Conservation (phyloP, 2,113 vertebrate species). For the Calonectris borealis region DNA sequence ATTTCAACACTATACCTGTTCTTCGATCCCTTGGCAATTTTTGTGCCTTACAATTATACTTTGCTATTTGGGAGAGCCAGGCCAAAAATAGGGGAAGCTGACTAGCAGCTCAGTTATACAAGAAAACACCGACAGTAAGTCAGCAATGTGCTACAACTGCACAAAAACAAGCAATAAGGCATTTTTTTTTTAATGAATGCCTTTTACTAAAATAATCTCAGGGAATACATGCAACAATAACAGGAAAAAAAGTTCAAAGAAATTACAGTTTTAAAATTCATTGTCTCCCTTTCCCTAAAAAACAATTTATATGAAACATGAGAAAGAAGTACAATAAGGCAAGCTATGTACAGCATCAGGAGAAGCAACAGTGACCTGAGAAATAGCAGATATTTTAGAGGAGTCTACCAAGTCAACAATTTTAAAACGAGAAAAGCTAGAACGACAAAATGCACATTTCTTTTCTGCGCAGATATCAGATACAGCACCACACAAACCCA, state of each 20-base stretch:
- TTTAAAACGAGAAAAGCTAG: background rate
- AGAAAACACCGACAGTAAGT: background rate
- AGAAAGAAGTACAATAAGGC: background rate
- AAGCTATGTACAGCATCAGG: background rate
- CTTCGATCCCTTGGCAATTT: background rate
- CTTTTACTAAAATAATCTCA: background rate
- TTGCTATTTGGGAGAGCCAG: background rate
- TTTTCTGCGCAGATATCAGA: background rate
- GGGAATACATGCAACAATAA: background rate
- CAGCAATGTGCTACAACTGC: background rate
- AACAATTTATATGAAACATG: background rate
- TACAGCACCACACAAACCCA: background rate
- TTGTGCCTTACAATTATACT: background rate
- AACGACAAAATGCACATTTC: background rate
- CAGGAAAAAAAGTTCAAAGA: background rate
- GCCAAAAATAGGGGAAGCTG: background rate
- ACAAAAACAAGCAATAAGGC: background rate
- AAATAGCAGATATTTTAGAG: background rate
- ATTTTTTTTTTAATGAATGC: background rate
- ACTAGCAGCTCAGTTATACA: background rate
- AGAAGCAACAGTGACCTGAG: background rate
- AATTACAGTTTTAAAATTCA: background rate
- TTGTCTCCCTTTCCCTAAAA: background rate
- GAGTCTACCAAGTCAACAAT: background rate
- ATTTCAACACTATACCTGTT: background rate